Conservation (phyloP, 2,113 vertebrate species). For the Spea bombifrons region DNA sequence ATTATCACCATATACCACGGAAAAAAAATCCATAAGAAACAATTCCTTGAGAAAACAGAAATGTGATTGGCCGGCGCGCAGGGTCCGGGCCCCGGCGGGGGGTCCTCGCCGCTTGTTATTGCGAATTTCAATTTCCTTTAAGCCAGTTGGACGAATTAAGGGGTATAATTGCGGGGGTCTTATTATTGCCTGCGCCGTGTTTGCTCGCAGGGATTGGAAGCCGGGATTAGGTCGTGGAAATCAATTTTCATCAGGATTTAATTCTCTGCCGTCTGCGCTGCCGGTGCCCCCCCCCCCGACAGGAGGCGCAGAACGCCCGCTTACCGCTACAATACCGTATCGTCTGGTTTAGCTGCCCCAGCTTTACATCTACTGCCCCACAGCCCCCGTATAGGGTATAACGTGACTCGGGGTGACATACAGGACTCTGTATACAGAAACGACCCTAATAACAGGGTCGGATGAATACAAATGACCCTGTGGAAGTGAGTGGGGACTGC, state of each 20-base stretch:
- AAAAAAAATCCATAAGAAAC: constrained; percentile 16
- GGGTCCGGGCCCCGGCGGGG: neutral
- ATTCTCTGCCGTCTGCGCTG: constrained; percentile 48
- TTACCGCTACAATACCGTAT: neutral
- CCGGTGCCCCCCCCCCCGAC: constrained; percentile 31
- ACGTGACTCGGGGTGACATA: neutral
- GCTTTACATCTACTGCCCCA: too few relatives aligned
- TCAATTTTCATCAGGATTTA: constrained; percentile 56
- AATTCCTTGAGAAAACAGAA: constrained; percentile 6
- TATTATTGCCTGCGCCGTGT: constrained; percentile 26
- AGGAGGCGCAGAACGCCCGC: neutral
- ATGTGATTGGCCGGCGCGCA: constrained; percentile 16
- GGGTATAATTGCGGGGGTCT: constrained; percentile 50
- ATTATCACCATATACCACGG: constrained; percentile 24
- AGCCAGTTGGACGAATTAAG: constrained; percentile 53
- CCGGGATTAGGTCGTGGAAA: constrained; percentile 51
- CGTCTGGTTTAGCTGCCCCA: neutral
- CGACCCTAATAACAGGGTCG: neutral
- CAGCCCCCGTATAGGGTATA: neutral
- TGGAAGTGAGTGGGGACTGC: neutral
- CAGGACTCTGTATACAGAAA: neutral
- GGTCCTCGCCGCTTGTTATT: constrained; percentile 31
- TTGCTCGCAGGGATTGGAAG: constrained; percentile 44
- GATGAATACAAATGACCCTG: too few relatives aligned
- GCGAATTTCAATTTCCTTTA: constrained; percentile 47